Evolutionary conservation across 2,113 vertebrate species (phyloP), one percentile per base, ranked within the genome.

Genomic region (Morone chrysops): DNA sequence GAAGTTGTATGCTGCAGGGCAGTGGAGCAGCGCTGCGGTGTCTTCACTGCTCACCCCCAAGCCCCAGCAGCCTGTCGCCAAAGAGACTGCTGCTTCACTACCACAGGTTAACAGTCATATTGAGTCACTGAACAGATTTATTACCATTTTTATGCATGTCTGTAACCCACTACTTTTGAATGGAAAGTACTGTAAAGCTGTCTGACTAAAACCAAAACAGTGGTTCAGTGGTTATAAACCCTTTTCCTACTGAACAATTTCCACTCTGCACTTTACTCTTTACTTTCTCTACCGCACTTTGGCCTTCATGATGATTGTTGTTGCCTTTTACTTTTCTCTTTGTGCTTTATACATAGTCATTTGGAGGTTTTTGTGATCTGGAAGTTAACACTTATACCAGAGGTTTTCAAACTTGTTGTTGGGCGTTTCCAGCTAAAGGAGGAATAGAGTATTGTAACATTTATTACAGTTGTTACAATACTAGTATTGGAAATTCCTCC

Each of bases 41-140:
- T 92, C 93, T 10, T 96, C 95, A 0, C 91, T 96, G 4, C 91
- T 97, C 94, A 75, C 92, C 80, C 74, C 92, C 78, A 93, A 76
- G 8, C 25, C 89, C 2, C 78, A 86, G 76, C 74, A 90, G n/a
- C 80, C 71, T 1, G 54, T 65, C 31, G 20, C 86, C 38, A 82
- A 81, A 70, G 83, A 90, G 40, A 77, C 12, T 0, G 18, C 43
- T 31, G 48, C 81, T 60, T 69, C 80, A 16, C 77, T 61, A 12
- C 65, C 81, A 73, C 78, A 92, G 94, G 93, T 94, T 70, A 62
- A 13, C 31, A 20, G 36, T 1, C 75, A 63, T 20, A 25, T 4
- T 14, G 13, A 79, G 18, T 25, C 5, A 67, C 5, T 59, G n/a
- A 25, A 25, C 13, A 10, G 48, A 76, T 63, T 38, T 40, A 10